A percentile compares a stretch with the other conserved stretches of the same genome.
These are phyloP conservation scores for Mycetomoellerius zeteki DNA, from an alignment of 1,140 invertebrate species.

Conservation along the genomic window DNA sequence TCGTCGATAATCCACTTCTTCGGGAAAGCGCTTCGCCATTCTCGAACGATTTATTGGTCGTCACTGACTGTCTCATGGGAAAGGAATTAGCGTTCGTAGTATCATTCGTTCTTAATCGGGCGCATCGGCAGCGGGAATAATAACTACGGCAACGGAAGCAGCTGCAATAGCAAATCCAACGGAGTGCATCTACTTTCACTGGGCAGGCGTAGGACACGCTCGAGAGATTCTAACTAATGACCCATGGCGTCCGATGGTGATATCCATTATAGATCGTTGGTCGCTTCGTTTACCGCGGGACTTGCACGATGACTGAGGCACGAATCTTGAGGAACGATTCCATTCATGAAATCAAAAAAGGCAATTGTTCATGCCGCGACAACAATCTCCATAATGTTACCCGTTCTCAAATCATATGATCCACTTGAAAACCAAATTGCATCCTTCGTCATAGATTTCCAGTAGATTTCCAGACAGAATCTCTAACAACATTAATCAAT, in stretches of 20 bases:
- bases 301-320: background rate
- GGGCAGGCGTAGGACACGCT: slow-evolving; percentile 63
- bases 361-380: background rate
- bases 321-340: background rate
- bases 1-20: slow-evolving; percentile 20
- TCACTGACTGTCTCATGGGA: background rate
- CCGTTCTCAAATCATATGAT: background rate
- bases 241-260: slow-evolving; percentile 56
- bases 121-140: slow-evolving; percentile 56
- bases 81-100: slow-evolving; percentile 37
- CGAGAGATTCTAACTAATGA: slow-evolving; percentile 55
- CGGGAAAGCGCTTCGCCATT: slow-evolving; percentile 28
- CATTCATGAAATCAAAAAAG: slow-evolving; percentile 14
- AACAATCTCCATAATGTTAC: slow-evolving; percentile 28
- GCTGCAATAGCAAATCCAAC: slow-evolving; percentile 50
- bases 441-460: background rate
- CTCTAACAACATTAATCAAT: background rate
- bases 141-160: slow-evolving; percentile 56
- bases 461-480: background rate
- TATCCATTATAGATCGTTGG: slow-evolving; percentile 42
- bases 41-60: slow-evolving; percentile 34
- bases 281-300: background rate
- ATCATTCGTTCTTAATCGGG: slow-evolving; percentile 55
- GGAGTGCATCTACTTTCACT: slow-evolving; percentile 71
- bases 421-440: slow-evolving; percentile 14